phyloP scores from a whole-genome alignment of 2,113 vertebrate genomes.

The Lipophrys pholis region DNA sequence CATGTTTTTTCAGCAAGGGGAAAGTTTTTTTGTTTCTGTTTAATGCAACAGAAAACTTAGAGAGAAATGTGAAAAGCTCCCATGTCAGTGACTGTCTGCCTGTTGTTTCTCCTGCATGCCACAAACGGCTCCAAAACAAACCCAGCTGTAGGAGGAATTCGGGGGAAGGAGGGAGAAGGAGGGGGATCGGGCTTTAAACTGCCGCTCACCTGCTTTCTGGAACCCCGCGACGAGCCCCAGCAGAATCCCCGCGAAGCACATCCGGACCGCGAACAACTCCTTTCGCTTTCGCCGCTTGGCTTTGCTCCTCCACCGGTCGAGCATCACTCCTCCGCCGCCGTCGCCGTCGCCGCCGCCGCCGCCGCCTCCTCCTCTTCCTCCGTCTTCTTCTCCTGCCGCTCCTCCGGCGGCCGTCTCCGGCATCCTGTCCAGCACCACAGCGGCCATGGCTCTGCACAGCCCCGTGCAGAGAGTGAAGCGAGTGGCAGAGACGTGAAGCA shows the following conservation, averaged over 20 bases:
- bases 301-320: conserved; percentile 67
- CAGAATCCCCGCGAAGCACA: conserved; percentile 67
- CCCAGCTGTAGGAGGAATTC: background rate
- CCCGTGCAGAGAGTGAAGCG: conserved; percentile 1
- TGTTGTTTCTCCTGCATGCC: conserved; percentile 10
- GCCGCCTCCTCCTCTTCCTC: conserved; percentile 36
- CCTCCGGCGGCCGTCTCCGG: conserved; percentile 52
- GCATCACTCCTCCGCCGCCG: conserved; percentile 59
- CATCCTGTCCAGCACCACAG: conserved; percentile 67
- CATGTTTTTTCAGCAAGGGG: no score
- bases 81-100: no score
- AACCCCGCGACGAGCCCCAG: conserved; percentile 63
- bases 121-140: conserved; percentile 18
- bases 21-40: background rate
- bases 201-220: conserved; percentile 65
- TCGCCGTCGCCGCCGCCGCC: conserved; percentile 55
- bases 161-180: background rate
- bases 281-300: conserved; percentile 72
- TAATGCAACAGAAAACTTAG: background rate
- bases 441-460: conserved; percentile 57
- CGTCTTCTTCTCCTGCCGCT: conserved; percentile 59
- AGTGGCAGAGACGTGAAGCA: conserved; percentile 6
- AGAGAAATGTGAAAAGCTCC: no score
- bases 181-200: background rate
- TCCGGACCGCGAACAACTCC: conserved; percentile 73